Base-by-base conservation (phyloP, 2,113 vertebrate species). In the Uropsilus gracilis region DNA sequence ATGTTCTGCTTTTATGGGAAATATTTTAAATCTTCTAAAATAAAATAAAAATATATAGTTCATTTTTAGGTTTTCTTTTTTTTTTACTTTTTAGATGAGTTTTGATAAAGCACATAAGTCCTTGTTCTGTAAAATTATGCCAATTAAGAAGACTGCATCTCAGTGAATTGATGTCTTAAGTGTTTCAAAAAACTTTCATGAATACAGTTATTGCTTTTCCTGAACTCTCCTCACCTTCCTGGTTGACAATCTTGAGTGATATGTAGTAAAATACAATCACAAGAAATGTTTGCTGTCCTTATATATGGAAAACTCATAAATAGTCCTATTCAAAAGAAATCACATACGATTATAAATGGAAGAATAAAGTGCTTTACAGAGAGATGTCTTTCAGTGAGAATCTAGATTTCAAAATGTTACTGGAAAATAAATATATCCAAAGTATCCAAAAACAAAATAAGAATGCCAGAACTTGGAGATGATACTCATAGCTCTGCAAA, bases 331-430 rank as follows among this genome's bases (percentile, higher is more conserved):
- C 17, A 93, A 88, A 88, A 85, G n/a, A 78, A 28, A 82, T 86
- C 1, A 77, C 18, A 46, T 63, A 76, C 82, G 6, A 1, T 9
- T 34, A 64, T 32, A 8, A 20, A 22, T 48, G 26, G 26, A 63
- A 89, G 39, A 11, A 57, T 85, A 68, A 75, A 39, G 9, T 30
- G 24, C 26, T 44, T 91, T 66, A 63, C 2, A 92, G 87, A 88
- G 72, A 64, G 44, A 24, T 77, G 7, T 1, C 14, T 81, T 85
- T 90, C 61, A 76, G 10, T 66, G 30, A 76, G 17, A 55, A 55
- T 37, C n/a, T 90, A 8, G 71, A 73, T 82, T 94, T 95, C 30
- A 92, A 63, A 95, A 53, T 0, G 6, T 75, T 84, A 42, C 16
- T 55, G 39, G 42, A 85, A 81, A 82, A 94, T 0, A 57, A 73